These are phyloP conservation scores for Sepiola atlantica DNA, from an alignment of 2,888 invertebrate genomes.

Conservation along the genomic window DNA sequence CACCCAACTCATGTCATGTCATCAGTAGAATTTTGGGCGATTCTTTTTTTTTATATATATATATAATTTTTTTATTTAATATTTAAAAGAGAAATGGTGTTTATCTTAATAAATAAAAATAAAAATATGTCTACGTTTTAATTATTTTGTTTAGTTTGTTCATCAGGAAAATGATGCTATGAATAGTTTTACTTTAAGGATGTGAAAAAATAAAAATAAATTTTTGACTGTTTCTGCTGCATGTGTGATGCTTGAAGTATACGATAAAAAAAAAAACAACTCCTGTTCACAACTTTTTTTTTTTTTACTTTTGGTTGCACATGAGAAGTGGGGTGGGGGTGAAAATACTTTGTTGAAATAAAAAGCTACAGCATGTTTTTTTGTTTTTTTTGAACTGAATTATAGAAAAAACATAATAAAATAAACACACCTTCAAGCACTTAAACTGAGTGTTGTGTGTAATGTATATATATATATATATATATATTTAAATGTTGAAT, in stretches of 20 bases:
- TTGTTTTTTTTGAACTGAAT: background rate
- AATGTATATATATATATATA: too few relatives aligned
- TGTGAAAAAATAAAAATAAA: background rate
- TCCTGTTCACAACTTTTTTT: background rate
- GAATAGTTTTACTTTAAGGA: background rate
- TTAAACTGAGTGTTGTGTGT: too few relatives aligned
- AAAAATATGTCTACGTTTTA: too few relatives aligned
- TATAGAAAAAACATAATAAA: too few relatives aligned
- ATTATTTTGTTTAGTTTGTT: background rate
- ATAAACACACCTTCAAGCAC: too few relatives aligned
- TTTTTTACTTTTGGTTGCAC: slow-evolving; percentile 25
- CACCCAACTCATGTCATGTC: slow-evolving; percentile 45
- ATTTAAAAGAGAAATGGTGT: too few relatives aligned
- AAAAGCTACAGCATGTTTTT: background rate
- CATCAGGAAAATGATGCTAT: background rate
- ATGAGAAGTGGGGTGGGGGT: background rate
- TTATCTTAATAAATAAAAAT: too few relatives aligned
- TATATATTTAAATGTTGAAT: too few relatives aligned
- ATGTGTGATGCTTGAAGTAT: slow-evolving; percentile 40
- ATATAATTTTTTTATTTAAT: too few relatives aligned
- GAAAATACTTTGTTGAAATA: background rate
- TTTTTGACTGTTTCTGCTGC: background rate
- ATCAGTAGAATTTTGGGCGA: slow-evolving; percentile 37
- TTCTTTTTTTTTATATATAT: background rate
- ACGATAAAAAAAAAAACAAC: too few relatives aligned